phyloP scores from a whole-genome alignment of 2,888 invertebrate species.

The Eupelmus urozonus region DNA sequence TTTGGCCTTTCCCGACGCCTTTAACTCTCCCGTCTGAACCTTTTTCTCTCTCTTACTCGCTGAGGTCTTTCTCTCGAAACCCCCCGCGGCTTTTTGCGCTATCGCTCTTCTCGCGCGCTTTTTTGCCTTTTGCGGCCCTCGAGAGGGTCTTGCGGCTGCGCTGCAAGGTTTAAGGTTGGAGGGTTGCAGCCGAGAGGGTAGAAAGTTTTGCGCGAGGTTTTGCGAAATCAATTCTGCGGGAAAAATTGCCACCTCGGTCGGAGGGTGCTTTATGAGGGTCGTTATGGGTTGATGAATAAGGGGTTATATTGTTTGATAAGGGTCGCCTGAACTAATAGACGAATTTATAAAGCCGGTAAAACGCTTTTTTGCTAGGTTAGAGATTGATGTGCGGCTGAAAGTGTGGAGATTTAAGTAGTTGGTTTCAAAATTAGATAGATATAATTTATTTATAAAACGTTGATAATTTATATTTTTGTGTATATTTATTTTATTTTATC shows the following conservation, averaged over 20 bases:
- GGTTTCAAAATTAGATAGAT: no score
- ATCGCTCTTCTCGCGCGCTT: background rate
- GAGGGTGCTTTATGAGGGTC: background rate
- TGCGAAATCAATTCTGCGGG: constrained; percentile 21
- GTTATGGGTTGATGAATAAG: background rate
- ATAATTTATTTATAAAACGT: no score
- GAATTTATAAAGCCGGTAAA: no score
- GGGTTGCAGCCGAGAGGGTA: no score
- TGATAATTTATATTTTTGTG: no score
- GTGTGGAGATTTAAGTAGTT: no score
- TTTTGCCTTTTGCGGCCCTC: background rate
- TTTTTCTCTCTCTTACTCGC: background rate
- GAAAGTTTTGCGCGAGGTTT: constrained; percentile 37
- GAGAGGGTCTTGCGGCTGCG: background rate
- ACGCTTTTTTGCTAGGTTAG: no score
- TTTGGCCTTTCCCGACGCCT: constrained; percentile 23
- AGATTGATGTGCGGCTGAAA: no score
- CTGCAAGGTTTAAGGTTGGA: no score
- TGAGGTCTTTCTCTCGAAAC: background rate
- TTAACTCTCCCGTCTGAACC: background rate
- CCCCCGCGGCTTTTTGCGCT: background rate
- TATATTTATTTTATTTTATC: no score
- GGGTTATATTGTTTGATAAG: constrained; percentile 7
- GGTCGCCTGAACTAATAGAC: no score
- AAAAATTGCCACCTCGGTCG: background rate